Percentiles rank a stretch among this genome's conserved stretches.
Evolutionary conservation across 2,113 vertebrate species (phyloP).

Genomic region (Cyprinodon tularosa): DNA sequence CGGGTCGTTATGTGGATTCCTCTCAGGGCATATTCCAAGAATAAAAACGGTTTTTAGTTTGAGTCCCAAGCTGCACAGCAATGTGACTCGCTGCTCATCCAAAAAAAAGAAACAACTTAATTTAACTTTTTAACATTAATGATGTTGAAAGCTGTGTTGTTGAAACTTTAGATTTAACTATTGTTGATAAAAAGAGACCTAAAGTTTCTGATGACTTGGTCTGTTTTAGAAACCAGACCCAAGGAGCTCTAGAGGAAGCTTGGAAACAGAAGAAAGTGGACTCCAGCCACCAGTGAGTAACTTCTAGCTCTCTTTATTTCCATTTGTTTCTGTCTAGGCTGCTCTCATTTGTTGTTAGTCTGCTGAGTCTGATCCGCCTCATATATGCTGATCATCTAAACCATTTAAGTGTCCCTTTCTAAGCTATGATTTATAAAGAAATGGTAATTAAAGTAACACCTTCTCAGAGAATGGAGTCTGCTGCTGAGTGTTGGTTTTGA

Average conservation of each 20-base stretch:
- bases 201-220: conserved; percentile 18
- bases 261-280: conserved; percentile 89
- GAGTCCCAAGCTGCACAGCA: background rate
- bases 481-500: conserved; percentile 57
- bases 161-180: background rate
- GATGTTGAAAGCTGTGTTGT: background rate
- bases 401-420: no score
- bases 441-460: no score
- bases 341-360: background rate
- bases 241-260: conserved; percentile 91
- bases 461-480: conserved; percentile 3
- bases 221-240: conserved; percentile 91
- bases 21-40: background rate
- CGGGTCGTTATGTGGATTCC: background rate
- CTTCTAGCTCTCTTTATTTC: background rate
- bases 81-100: background rate
- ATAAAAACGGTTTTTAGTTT: background rate
- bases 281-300: conserved; percentile 89
- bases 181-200: background rate
- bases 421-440: no score
- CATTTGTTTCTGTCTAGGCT: background rate
- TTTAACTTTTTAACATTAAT: background rate
- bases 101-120: background rate
- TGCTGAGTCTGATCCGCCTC: background rate
- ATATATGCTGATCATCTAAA: no score